phyloP scores from a whole-genome alignment of 2,113 vertebrate species.

The Protobothrops mucrosquamatus region DNA sequence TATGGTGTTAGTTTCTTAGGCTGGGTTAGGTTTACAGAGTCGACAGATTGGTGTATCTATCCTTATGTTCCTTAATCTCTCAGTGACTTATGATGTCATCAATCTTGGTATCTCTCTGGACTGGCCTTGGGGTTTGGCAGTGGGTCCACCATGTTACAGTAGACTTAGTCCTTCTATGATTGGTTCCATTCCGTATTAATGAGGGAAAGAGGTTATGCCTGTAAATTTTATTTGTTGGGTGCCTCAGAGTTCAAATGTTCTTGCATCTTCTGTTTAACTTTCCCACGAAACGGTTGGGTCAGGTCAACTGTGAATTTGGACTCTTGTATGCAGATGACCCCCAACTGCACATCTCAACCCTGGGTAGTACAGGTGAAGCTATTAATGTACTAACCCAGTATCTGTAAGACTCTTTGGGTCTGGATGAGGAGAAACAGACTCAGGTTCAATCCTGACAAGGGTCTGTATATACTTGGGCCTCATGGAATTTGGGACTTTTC shows the following conservation, averaged over 20 bases:
- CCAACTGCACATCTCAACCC: not conserved
- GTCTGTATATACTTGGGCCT: not conserved
- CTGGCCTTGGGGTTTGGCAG: not conserved
- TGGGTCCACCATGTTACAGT: not conserved
- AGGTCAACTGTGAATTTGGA: not conserved
- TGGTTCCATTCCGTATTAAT: not conserved
- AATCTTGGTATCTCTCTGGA: not conserved
- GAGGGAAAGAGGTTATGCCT: not conserved
- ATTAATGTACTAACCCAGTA: not conserved
- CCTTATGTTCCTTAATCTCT: not conserved
- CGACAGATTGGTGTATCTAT: not conserved
- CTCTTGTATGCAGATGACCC: not conserved
- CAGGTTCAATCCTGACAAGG: not conserved
- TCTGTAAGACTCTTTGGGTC: not conserved
- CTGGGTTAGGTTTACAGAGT: not conserved
- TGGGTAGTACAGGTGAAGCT: not conserved
- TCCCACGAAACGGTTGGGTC: not conserved
- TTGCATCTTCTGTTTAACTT: not conserved
- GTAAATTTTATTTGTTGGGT: not conserved
- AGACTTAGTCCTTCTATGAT: not conserved
- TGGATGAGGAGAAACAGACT: not conserved
- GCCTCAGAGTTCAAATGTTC: not conserved
- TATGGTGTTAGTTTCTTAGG: not conserved
- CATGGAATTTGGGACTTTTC: not conserved
- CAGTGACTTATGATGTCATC: not conserved